phyloP scores from a whole-genome alignment of 1,140 invertebrate species.

The Polyergus mexicanus region DNA sequence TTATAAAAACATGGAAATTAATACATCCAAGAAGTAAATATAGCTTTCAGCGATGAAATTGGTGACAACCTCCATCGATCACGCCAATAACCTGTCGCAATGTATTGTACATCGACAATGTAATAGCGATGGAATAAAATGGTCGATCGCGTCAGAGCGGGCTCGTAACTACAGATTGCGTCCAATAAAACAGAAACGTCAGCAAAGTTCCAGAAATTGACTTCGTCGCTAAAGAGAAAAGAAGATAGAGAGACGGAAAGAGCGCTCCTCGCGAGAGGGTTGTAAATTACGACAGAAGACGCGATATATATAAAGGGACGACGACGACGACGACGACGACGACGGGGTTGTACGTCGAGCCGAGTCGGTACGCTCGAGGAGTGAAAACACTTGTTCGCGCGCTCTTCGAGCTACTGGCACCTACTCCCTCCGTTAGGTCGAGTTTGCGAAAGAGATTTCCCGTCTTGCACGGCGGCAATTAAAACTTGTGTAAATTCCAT shows the following conservation, averaged over 20 bases:
- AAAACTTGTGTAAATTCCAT: slow-evolving; percentile 70
- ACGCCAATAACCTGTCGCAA: slow-evolving; percentile 24
- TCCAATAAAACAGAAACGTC: slow-evolving; percentile 51
- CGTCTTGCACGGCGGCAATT: slow-evolving; percentile 68
- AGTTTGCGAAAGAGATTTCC: slow-evolving; percentile 37
- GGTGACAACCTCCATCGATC: slow-evolving; percentile 10
- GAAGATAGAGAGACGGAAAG: not conserved
- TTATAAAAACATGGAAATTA: not conserved
- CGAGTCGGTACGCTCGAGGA: slow-evolving; percentile 29
- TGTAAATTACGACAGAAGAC: slow-evolving; percentile 61
- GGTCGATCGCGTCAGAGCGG: slow-evolving; percentile 7
- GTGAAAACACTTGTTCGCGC: slow-evolving; percentile 66
- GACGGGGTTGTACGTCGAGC: slow-evolving; percentile 3
- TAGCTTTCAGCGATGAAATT: not conserved
- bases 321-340: slow-evolving; percentile 26
- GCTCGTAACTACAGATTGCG: slow-evolving; percentile 56
- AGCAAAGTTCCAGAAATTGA: slow-evolving; percentile 57
- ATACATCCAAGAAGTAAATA: slow-evolving; percentile 11
- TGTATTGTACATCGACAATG: slow-evolving; percentile 10
- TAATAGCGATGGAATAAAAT: slow-evolving; percentile 39
- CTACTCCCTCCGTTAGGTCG: slow-evolving; percentile 55
- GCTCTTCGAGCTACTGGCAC: slow-evolving; percentile 70
- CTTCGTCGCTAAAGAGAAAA: slow-evolving; percentile 19
- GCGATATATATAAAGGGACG: slow-evolving; percentile 31
- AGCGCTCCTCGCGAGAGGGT: not conserved